Conservation (phyloP, 2,888 invertebrate genomes). For the Adelphocoris suturalis region DNA sequence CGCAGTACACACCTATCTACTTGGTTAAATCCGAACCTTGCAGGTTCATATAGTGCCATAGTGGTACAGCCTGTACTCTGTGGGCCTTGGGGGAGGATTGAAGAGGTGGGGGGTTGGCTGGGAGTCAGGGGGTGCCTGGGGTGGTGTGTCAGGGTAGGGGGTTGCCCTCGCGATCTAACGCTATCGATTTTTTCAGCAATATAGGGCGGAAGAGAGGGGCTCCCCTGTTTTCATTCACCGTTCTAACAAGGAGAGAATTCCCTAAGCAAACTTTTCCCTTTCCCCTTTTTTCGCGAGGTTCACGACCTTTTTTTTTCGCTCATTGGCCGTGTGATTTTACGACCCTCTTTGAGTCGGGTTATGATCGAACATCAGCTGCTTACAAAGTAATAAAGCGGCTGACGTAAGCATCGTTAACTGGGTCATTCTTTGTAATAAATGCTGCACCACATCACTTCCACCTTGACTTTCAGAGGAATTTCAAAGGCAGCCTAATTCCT, state of each 20-base stretch:
- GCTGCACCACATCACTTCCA: not conserved
- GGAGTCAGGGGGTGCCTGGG: not conserved
- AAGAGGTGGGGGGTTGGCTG: not conserved
- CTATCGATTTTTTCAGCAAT: conserved; percentile 54
- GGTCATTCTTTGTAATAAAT: conserved; percentile 20
- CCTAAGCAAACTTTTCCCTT: conserved; percentile 21
- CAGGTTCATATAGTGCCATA: no score
- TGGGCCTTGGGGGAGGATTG: not conserved
- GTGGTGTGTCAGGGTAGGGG: not conserved
- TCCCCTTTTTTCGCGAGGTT: not conserved
- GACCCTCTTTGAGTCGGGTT: conserved; percentile 23
- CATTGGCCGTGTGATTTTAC: conserved; percentile 40
- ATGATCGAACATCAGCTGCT: conserved; percentile 28
- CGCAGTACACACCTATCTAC: no score
- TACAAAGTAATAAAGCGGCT: not conserved
- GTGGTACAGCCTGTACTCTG: no score
- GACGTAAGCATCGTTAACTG: conserved; percentile 20
- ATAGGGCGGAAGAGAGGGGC: conserved; percentile 17
- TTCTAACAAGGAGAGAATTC: conserved; percentile 14
- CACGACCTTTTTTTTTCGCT: conserved; percentile 15
- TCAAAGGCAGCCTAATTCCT: not conserved
- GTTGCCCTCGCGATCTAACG: conserved; percentile 29
- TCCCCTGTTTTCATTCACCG: conserved; percentile 46
- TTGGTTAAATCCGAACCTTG: no score
- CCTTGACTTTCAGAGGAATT: conserved; percentile 4